Evolutionary conservation across 2,888 invertebrate genomes (phyloP), one percentile per base, ranked within the genome.

Genomic region (Leptinotarsa peninsularis): DNA sequence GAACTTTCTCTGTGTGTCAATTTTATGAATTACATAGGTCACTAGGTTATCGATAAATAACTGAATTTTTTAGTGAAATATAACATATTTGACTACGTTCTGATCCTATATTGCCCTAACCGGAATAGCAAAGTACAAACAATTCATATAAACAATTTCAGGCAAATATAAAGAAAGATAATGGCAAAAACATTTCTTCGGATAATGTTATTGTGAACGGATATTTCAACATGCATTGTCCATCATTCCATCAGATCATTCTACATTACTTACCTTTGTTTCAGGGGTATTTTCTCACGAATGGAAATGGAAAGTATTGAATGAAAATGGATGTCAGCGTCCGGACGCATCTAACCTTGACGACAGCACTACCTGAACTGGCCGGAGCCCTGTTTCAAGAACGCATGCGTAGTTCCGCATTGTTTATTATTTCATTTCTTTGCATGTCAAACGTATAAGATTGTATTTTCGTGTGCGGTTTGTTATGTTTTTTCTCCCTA

Each of bases 371-470:
- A 78, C 81, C 83, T 83, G 82, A 82, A 86, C 86, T 86, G 84
- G 82, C 82, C 81, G 80, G 76, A 84, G 82, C 86, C 86, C 84
- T 85, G 86, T 83, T 83, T 81, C 80, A 78, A 78, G 81, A 80
- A 83, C 86, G 86, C 86, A 81, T 81, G 86, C 86, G 86, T 83
- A 77, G 81, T 85, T 81, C 84, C 83, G 84, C 85, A 84, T 83
- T 84, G 83, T 86, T 86, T 86, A 85, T 86, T 84, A 85, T 85
- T 85, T 85, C 80, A 83, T 82, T 81, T 78, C 81, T 78, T 75
- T 54, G 73, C 79, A 79, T 79, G 77, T 76, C 49, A 58, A 72
- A 72, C 33, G 63, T 66, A 67, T 21, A 66, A 69, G 56, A 69
- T 72, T 71, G 68, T 72, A 68, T 52, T 75, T 75, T 75, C 75